phyloP scores from a whole-genome alignment of 92 coral and sea anemone species.

The Bergia sp. region DNA sequence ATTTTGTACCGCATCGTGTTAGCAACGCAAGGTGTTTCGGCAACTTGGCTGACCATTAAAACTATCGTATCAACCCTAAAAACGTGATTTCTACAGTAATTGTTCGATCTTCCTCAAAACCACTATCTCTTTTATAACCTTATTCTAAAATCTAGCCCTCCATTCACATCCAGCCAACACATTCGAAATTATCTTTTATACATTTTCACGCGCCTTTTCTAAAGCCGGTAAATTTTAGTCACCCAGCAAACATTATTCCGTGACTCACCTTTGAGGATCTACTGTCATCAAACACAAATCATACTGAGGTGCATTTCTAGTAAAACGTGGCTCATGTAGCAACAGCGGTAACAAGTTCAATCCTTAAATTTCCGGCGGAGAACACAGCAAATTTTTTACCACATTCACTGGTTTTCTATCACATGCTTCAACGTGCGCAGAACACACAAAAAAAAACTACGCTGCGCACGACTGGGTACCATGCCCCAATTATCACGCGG shows the following conservation, averaged over 20 bases:
- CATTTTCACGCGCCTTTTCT: slow-evolving; percentile 36
- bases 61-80: slow-evolving; percentile 2
- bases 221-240: slow-evolving; percentile 33
- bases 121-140: neutral
- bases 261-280: slow-evolving; percentile 37
- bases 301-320: slow-evolving; percentile 33
- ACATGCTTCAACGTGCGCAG: slow-evolving; percentile 49
- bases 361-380: slow-evolving; percentile 12
- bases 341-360: neutral
- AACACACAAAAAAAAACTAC: neutral
- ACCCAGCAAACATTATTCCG: slow-evolving; percentile 3
- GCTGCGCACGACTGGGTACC: slow-evolving; percentile 20
- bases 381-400: neutral
- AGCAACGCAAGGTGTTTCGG: neutral
- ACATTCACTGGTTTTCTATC: slow-evolving; percentile 13
- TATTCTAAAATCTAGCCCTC: neutral
- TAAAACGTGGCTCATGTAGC: slow-evolving; percentile 8
- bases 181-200: slow-evolving; percentile 4
- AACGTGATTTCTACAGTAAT: neutral
- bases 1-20: neutral
- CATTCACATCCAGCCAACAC: slow-evolving; percentile 10
- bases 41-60: neutral
- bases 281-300: slow-evolving; percentile 41
- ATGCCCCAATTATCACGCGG: slow-evolving; percentile 7
- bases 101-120: slow-evolving; percentile 29